Base-by-base conservation (phyloP, 2,113 vertebrate species). In the Morone chrysops region DNA sequence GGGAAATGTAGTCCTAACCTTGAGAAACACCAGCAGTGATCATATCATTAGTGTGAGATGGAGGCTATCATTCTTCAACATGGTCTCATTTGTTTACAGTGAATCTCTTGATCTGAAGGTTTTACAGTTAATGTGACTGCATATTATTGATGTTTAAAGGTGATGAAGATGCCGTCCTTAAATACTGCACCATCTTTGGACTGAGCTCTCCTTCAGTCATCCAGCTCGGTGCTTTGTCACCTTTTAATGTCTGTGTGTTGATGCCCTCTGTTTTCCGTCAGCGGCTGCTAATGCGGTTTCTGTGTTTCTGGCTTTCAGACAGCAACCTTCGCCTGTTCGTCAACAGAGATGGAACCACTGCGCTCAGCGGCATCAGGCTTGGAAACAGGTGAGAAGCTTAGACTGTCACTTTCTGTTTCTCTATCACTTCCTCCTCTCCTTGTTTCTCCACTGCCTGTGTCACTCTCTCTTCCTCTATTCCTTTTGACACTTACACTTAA, bases 251-350 rank as follows among this genome's bases (percentile, higher is more conserved):
- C 47, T 3, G 51, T 6, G 36, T 45, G 6, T 66, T 6, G 50
- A 31, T 6, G 41, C 48, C 61, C 16, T 40, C 38, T 78, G 79
- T 45, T 80, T 61, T 69, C 22, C 11, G 0, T 63, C 61, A 53
- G 67, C 36, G 0, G 17, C 40, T 2, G 61, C 41, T 75, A 2
- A 77, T 43, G 16, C 2, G 4, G 3, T 41, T 18, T 65, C 8
- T 74, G 16, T 86, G n/a, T 80, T 11, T 82, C 1, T 71, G 47
- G 2, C 22, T 75, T 76, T 8, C 84, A 99, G 98, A 99, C 90
- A 99, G 98, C 91, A 98, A 99, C 94, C 93, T 99, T 88, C 95
- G 97, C 83, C 92, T 99, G 90, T 99, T 99, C 16, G 97, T 99
- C 92, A 99, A 96, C 94, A 95, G 96, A 77, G 98, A 99, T 0